These are phyloP conservation scores for Podarcis raffonei DNA, from an alignment of 2,113 vertebrate genomes.

Conservation along the genomic window DNA sequence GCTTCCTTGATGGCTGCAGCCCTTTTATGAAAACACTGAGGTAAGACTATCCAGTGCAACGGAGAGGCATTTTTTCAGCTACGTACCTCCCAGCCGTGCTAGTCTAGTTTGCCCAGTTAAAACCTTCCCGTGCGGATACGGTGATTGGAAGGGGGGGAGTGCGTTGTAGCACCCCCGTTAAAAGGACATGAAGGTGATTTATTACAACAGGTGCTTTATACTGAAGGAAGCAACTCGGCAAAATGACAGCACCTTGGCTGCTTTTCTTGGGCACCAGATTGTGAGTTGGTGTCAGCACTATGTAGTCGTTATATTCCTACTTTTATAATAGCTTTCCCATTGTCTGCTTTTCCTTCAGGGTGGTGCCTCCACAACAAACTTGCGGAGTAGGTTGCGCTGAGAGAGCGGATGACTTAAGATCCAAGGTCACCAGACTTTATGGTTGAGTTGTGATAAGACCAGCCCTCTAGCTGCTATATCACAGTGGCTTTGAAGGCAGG, in stretches of 20 bases:
- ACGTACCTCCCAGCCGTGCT: rapidly evolving
- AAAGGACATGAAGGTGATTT: background rate
- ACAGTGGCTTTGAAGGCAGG: background rate
- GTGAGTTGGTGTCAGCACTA: background rate
- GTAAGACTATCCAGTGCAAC: slow-evolving; percentile 19
- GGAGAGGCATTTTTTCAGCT: slow-evolving; percentile 38
- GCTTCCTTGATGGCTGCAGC: slow-evolving; percentile 42
- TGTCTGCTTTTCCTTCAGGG: background rate
- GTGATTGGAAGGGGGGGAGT: background rate
- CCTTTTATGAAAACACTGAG: slow-evolving; percentile 16
- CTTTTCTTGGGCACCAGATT: background rate
- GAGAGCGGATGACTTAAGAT: background rate
- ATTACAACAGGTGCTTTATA: slow-evolving; percentile 30
- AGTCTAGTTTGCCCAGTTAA: background rate
- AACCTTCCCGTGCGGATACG: background rate
- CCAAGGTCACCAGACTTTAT: background rate
- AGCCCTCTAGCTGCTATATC: background rate
- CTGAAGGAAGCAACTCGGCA: background rate
- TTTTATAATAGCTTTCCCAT: no score
- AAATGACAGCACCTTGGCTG: background rate
- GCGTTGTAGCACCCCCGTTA: rapidly evolving
- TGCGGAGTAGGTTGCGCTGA: background rate
- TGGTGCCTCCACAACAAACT: background rate
- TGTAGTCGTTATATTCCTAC: no score
- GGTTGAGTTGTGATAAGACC: no score